Conservation (phyloP, 2,797 vertebrate genomes). For the Typhlichthys subterraneus region DNA sequence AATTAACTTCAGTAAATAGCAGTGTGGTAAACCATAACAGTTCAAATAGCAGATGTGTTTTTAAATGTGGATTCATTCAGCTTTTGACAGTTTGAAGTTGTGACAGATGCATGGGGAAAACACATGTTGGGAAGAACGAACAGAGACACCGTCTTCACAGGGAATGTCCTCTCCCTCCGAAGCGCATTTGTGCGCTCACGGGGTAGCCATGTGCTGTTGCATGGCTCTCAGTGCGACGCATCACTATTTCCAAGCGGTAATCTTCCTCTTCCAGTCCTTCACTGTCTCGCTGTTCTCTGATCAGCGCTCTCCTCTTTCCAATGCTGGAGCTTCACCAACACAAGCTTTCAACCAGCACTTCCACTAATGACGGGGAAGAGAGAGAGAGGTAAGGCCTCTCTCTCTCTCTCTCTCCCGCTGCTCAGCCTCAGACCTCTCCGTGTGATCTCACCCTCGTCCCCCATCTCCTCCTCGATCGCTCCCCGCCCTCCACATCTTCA, state of each 20-base stretch:
- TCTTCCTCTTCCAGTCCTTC: constrained; percentile 19
- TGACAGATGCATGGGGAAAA: background rate
- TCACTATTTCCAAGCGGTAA: constrained; percentile 55
- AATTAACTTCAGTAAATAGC: background rate
- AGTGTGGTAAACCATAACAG: too few relatives aligned
- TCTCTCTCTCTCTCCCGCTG: constrained; percentile 3
- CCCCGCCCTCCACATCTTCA: constrained; percentile 24
- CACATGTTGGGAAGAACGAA: constrained; percentile 33
- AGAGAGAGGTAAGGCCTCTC: background rate
- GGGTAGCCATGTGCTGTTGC: constrained; percentile 32
- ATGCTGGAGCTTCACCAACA: constrained; percentile 44
- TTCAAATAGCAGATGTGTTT: too few relatives aligned
- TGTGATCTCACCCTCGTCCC: too few relatives aligned
- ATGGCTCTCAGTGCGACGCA: constrained; percentile 31
- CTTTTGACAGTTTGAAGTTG: background rate
- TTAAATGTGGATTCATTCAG: too few relatives aligned
- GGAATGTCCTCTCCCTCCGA: constrained; percentile 9
- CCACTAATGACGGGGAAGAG: constrained; percentile 39
- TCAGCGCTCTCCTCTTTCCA: constrained; percentile 32
- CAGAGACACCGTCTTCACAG: constrained; percentile 26
- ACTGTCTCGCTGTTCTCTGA: constrained; percentile 13
- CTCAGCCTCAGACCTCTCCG: too few relatives aligned
- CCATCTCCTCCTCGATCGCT: constrained; percentile 21
- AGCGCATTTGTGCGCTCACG: constrained; percentile 41
- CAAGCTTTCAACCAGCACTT: constrained; percentile 45